phyloP scores from a whole-genome alignment of 2,113 vertebrate genomes.

The Herpailurus yagouaroundi region DNA sequence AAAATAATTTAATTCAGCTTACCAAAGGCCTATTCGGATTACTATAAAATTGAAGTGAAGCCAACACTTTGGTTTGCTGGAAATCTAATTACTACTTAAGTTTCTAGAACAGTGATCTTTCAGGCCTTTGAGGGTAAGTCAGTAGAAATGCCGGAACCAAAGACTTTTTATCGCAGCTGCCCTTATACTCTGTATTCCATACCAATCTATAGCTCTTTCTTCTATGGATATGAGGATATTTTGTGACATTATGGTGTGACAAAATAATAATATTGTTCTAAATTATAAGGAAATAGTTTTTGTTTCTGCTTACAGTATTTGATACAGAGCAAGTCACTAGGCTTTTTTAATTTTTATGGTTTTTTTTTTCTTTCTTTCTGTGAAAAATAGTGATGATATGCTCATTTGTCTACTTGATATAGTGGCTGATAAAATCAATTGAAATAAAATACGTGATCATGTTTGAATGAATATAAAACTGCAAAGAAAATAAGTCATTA shows the following conservation, averaged over 20 bases:
- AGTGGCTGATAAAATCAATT: not conserved
- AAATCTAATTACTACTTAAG: not conserved
- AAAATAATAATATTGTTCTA: not conserved
- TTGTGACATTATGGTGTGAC: not conserved
- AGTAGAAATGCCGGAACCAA: not conserved
- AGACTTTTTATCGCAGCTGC: not conserved
- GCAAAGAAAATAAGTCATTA: not conserved
- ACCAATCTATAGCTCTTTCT: not conserved
- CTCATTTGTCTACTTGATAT: not conserved
- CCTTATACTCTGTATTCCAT: not conserved
- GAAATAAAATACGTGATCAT: not conserved
- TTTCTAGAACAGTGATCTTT: not conserved
- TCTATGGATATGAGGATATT: not conserved
- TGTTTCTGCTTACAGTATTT: not conserved
- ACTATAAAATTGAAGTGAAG: not conserved
- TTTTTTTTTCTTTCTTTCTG: not conserved
- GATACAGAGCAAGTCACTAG: not conserved
- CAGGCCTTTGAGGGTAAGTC: not conserved
- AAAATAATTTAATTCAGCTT: conserved; percentile 25
- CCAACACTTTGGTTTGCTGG: not conserved
- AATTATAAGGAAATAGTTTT: not conserved
- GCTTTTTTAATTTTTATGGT: not conserved
- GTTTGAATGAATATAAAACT: not conserved
- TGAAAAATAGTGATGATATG: not conserved
- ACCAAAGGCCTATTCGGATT: not conserved